These are phyloP conservation scores for human DNA, from an alignment of 2,113 vertebrate species.

Conservation along the genomic window GRCh38 chr4:80614001-80614500, in stretches of 20 bases:
- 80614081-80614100: not conserved
- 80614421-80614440: not conserved
- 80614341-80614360: not conserved
- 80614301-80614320: not conserved
- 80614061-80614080: not conserved
- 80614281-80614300: not conserved
- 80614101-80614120: not conserved
- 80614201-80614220: not conserved
- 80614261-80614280: not conserved
- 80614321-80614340: not conserved
- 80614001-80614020: not conserved
- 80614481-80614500: not conserved
- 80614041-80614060: not conserved
- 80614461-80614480: not conserved
- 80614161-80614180: not conserved
- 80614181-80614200: not conserved
- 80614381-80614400: not conserved
- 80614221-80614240: slow-evolving; percentile 37
- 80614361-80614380: slow-evolving; percentile 55
- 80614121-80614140: not conserved
- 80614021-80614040: not conserved
- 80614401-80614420: not conserved
- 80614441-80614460: not conserved
- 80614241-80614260: not conserved
- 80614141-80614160: not conserved